Conservation (phyloP, 2,888 invertebrate species). For the Synanthedon myopaeformis region DNA sequence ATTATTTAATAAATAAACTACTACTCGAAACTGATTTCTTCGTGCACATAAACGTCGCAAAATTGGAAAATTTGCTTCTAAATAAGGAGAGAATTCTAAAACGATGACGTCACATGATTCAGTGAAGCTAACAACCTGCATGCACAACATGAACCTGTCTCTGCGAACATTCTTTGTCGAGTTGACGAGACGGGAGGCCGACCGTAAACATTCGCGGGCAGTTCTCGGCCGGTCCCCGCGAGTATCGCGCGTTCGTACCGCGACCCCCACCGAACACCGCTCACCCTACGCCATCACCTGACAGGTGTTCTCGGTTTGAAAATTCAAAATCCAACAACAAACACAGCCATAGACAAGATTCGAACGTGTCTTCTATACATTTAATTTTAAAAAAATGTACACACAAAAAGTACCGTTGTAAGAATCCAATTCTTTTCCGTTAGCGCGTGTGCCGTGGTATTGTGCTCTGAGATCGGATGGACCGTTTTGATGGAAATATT, state of each 20-base stretch:
- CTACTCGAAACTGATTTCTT: too few relatives aligned
- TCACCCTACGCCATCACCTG: conserved; percentile 20
- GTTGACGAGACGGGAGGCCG: conserved; percentile 23
- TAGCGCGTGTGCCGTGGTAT: conserved; percentile 38
- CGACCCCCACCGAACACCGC: conserved; percentile 15
- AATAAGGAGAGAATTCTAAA: too few relatives aligned
- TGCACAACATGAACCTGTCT: not conserved
- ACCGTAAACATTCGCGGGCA: conserved; percentile 62
- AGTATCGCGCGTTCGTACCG: conserved; percentile 27
- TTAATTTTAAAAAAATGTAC: conserved; percentile 4
- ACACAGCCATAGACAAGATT: conserved; percentile 32
- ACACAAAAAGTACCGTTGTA: conserved; percentile 26
- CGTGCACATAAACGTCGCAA: too few relatives aligned
- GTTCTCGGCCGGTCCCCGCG: conserved; percentile 54
- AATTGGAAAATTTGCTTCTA: too few relatives aligned
- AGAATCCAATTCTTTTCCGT: conserved; percentile 30
- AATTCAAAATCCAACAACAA: conserved; percentile 23
- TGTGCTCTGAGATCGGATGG: conserved; percentile 41
- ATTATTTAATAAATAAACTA: too few relatives aligned
- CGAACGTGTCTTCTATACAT: conserved; percentile 32
- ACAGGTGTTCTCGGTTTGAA: conserved; percentile 35
- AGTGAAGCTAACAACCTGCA: not conserved
- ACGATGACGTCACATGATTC: not conserved
- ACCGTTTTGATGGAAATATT: conserved; percentile 28
- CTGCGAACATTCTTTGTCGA: conserved; percentile 28